phyloP scores from a whole-genome alignment of 2,797 vertebrate genomes.

The Pygocentrus nattereri region DNA sequence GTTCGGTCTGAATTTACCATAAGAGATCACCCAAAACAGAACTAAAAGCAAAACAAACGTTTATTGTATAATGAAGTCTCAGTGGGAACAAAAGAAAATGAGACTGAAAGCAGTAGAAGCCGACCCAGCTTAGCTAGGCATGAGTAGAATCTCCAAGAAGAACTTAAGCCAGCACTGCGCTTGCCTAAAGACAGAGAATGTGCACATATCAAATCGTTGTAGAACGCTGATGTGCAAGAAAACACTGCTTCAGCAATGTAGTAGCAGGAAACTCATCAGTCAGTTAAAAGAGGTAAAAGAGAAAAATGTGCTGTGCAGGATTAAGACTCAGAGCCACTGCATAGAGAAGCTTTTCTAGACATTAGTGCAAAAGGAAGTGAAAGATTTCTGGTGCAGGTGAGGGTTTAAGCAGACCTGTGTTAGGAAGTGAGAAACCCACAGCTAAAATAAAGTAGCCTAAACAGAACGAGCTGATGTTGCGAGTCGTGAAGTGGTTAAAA shows the following conservation, averaged over 20 bases:
- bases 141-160: not conserved
- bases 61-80: not conserved
- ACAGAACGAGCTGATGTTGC: not conserved
- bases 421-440: constrained; percentile 10
- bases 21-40: not conserved
- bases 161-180: not conserved
- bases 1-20: not conserved
- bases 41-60: not conserved
- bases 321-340: not conserved
- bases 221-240: no score
- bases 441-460: not conserved
- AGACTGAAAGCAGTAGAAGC: not conserved
- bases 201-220: no score
- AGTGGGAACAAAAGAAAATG: not conserved
- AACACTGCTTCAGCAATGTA: no score
- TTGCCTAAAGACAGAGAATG: no score
- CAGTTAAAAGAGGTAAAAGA: not conserved
- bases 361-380: not conserved
- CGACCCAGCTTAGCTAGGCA: not conserved
- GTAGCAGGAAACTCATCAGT: no score
- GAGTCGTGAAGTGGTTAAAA: not conserved
- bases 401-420: not conserved
- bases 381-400: not conserved
- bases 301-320: not conserved
- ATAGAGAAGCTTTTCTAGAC: not conserved